Evolutionary conservation across 2,888 invertebrate species (phyloP).

Genomic region (Zaprionus obscuricornis): DNA sequence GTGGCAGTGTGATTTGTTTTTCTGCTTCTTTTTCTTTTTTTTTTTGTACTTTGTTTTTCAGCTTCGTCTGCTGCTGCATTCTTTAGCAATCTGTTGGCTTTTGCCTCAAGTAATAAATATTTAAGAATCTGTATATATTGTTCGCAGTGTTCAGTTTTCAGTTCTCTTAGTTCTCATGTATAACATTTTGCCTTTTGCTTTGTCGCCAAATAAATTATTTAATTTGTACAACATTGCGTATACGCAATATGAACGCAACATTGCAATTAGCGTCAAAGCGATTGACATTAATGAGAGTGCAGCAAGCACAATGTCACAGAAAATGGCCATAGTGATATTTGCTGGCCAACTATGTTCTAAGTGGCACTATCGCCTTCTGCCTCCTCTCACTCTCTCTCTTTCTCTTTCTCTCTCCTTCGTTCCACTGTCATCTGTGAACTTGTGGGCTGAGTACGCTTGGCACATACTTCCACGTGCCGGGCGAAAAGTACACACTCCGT

Average conservation of each 20-base stretch:
- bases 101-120: too few relatives aligned
- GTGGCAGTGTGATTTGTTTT: conserved; percentile 8
- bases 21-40: neutral
- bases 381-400: neutral
- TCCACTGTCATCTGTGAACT: neutral
- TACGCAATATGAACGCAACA: conserved; percentile 33
- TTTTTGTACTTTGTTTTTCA: neutral
- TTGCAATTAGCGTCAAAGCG: conserved; percentile 28
- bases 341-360: too few relatives aligned
- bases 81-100: too few relatives aligned
- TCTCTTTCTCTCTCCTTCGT: neutral
- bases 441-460: neutral
- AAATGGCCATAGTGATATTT: too few relatives aligned
- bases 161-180: too few relatives aligned
- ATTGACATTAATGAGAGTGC: conserved; percentile 37
- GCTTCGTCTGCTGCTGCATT: too few relatives aligned
- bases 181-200: too few relatives aligned
- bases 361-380: conserved; percentile 1
- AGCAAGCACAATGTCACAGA: neutral
- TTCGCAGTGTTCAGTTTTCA: too few relatives aligned
- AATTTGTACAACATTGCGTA: conserved; percentile 43
- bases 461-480: conserved; percentile 52
- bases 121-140: too few relatives aligned
- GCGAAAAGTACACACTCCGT: conserved; percentile 23
- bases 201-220: neutral